These are phyloP conservation scores for Cnemophilus loriae DNA, from an alignment of 2,113 vertebrate genomes.

Conservation along the genomic window DNA sequence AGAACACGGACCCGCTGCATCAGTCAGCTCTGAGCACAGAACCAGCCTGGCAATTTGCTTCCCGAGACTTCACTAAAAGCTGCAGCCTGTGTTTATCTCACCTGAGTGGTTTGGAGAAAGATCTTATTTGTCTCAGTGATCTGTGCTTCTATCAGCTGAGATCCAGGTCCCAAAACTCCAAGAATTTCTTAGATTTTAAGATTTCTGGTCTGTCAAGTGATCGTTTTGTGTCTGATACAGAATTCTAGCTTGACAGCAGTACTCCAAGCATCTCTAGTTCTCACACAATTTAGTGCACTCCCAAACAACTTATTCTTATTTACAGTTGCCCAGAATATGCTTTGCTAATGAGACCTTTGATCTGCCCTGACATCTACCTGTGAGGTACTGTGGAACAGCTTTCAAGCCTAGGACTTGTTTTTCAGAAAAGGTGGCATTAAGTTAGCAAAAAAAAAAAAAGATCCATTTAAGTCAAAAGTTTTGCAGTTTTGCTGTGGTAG, in stretches of 20 bases:
- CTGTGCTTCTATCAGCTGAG: not conserved
- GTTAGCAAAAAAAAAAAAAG: not conserved
- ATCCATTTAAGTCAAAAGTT: not conserved
- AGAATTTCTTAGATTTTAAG: not conserved
- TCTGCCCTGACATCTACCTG: rapidly evolving
- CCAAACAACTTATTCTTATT: not conserved
- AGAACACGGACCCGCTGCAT: rapidly evolving
- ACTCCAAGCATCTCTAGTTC: not conserved
- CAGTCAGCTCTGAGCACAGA: not conserved
- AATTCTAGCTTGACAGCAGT: not conserved
- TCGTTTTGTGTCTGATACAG: not conserved
- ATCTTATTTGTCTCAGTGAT: not conserved
- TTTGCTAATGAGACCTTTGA: not conserved
- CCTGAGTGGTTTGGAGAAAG: not conserved
- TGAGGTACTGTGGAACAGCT: not conserved
- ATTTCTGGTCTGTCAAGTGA: not conserved
- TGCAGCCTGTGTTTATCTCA: not conserved
- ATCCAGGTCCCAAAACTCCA: not conserved
- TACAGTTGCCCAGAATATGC: not conserved
- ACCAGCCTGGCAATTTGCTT: not conserved
- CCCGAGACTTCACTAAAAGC: not conserved
- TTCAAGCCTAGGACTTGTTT: not conserved
- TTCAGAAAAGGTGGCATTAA: not conserved
- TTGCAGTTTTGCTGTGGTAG: not conserved
- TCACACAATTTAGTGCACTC: not conserved